A percentile compares a stretch with the other conserved stretches of the same genome.
These are phyloP conservation scores for Polypedilum vanderplanki DNA, from an alignment of 1,140 invertebrate genomes.

Conservation along the genomic window DNA sequence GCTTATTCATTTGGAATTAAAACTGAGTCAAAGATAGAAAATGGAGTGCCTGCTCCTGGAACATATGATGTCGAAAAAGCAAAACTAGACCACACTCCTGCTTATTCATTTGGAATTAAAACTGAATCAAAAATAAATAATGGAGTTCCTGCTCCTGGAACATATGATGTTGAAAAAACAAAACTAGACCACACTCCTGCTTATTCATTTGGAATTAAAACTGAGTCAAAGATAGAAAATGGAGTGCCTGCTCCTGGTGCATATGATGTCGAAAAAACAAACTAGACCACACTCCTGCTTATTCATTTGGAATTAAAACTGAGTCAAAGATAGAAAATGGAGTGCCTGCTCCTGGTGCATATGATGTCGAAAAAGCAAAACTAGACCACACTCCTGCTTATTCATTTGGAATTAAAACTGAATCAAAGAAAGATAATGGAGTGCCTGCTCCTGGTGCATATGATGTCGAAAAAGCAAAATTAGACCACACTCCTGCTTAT, in stretches of 20 bases:
- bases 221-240: constrained; percentile 46
- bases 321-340: constrained; percentile 46
- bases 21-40: constrained; percentile 44
- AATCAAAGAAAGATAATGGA: constrained; percentile 45
- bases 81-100: constrained; percentile 50
- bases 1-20: constrained; percentile 45
- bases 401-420: constrained; percentile 44
- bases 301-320: constrained; percentile 53
- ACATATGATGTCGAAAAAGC: constrained; percentile 52
- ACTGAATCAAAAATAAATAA: constrained; percentile 45
- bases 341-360: constrained; percentile 51
- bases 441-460: constrained; percentile 53
- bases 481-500: constrained; percentile 50
- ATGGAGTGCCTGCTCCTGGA: constrained; percentile 51
- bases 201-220: constrained; percentile 49
- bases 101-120: constrained; percentile 45
- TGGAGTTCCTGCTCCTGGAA: constrained; percentile 53
- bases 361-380: constrained; percentile 52
- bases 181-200: constrained; percentile 51
- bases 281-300: constrained; percentile 54
- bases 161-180: constrained; percentile 53
- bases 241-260: constrained; percentile 52
- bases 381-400: constrained; percentile 50
- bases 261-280: constrained; percentile 57
- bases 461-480: constrained; percentile 50